These are phyloP conservation scores for Plotosus lineatus DNA, from an alignment of 2,113 vertebrate genomes.

Conservation along the genomic window DNA sequence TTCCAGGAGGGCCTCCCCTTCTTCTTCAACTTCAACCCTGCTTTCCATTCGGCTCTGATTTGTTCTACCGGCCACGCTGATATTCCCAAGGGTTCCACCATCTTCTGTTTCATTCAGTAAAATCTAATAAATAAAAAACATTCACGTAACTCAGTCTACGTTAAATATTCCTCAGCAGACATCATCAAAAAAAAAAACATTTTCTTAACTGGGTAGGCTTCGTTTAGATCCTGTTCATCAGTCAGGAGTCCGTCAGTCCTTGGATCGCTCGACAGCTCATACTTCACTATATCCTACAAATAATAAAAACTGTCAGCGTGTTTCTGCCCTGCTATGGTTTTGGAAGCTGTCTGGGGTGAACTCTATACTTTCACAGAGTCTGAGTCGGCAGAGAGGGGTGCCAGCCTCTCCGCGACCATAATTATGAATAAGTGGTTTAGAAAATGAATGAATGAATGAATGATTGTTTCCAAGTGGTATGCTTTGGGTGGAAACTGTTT, in stretches of 20 bases:
- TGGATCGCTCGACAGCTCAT: constrained; percentile 47
- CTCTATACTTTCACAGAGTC: no score
- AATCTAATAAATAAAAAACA: constrained; percentile 55
- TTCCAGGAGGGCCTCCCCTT: constrained; percentile 11
- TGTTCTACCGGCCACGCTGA: background rate
- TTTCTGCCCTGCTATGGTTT: no score
- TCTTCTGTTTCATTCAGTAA: constrained; percentile 55
- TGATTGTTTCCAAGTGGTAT: no score
- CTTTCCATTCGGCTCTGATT: constrained; percentile 26
- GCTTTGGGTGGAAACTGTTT: no score
- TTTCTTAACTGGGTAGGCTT: constrained; percentile 39
- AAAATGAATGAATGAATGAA: no score
- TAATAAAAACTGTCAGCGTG: no score
- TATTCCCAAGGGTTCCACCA: constrained; percentile 42
- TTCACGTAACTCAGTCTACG: no score
- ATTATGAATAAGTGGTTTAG: no score
- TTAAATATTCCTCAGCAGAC: background rate
- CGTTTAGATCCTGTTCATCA: constrained; percentile 42
- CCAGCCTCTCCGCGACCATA: no score
- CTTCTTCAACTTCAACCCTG: constrained; percentile 39
- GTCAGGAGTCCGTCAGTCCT: constrained; percentile 24
- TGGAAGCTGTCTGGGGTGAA: no score
- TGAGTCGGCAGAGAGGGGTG: no score
- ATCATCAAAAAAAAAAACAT: background rate
- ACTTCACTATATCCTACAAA: constrained; percentile 62